Conservation (phyloP, 1,140 invertebrate species). For the Pogonognathellus flavescens region DNA sequence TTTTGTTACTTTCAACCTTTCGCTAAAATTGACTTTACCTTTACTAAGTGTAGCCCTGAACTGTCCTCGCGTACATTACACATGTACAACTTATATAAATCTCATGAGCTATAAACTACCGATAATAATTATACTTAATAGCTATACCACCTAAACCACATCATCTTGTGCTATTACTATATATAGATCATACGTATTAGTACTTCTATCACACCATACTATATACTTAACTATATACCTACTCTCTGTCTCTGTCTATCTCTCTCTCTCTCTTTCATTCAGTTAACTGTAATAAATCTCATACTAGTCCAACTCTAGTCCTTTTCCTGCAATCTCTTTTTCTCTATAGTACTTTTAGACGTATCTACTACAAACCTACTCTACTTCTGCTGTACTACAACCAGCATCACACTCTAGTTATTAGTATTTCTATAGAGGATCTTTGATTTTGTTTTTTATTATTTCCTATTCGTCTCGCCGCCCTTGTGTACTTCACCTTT, state of each 20-base stretch:
- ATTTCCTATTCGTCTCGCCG: neutral
- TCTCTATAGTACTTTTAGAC: too few relatives aligned
- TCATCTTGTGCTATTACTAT: too few relatives aligned
- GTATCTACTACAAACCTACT: too few relatives aligned
- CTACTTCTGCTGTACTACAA: too few relatives aligned
- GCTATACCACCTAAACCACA: too few relatives aligned
- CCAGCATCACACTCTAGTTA: neutral
- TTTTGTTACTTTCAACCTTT: conserved; percentile 38
- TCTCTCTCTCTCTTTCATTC: neutral
- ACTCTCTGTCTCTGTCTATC: neutral
- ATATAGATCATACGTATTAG: too few relatives aligned
- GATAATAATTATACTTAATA: too few relatives aligned
- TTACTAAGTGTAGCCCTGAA: conserved; percentile 46
- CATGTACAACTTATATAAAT: too few relatives aligned
- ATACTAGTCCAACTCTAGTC: neutral
- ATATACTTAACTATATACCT: too few relatives aligned
- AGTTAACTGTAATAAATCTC: neutral
- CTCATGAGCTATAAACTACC: too few relatives aligned
- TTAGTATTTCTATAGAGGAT: neutral
- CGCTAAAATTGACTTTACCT: conserved; percentile 46
- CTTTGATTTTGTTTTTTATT: neutral
- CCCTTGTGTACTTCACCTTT: neutral
- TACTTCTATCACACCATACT: too few relatives aligned
- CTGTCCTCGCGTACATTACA: conserved; percentile 31
- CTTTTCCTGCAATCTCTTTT: neutral